These are phyloP conservation scores for Dendrocincla tyrannina DNA, from an alignment of 2,797 vertebrate genomes.

Conservation along the genomic window DNA sequence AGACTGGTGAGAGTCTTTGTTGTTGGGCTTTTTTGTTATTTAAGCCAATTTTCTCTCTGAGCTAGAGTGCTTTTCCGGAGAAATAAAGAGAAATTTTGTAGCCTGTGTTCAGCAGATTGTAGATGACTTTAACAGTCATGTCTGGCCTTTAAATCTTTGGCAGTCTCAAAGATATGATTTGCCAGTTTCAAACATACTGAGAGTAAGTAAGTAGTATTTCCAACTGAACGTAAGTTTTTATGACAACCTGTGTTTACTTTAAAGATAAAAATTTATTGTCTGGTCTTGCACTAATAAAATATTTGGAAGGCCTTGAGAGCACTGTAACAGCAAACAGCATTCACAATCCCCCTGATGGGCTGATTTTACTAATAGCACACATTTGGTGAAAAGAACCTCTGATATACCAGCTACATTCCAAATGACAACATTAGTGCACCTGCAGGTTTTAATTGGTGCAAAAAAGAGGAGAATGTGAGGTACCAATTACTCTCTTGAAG, in stretches of 20 bases:
- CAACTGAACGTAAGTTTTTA: not conserved
- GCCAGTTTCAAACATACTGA: not conserved
- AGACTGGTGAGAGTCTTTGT: not conserved
- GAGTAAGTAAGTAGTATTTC: not conserved
- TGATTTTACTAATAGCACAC: not conserved
- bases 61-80: not conserved
- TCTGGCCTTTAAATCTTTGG: not conserved
- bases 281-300: not conserved
- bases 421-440: conserved; percentile 41
- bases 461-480: conserved; percentile 12
- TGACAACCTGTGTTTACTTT: not conserved
- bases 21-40: not conserved
- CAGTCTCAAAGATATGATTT: not conserved
- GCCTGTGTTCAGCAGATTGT: not conserved
- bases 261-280: conserved; percentile 18
- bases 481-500: not conserved
- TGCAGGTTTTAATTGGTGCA: conserved; percentile 60
- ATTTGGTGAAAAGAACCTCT: not conserved
- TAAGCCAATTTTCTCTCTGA: not conserved
- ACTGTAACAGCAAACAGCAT: not conserved
- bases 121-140: not conserved
- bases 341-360: not conserved
- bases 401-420: conserved; percentile 9
- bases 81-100: not conserved
- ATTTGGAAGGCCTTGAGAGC: conserved; percentile 2